These are phyloP conservation scores for Harpalus rubripes DNA, from an alignment of 2,888 invertebrate species.

Conservation along the genomic window DNA sequence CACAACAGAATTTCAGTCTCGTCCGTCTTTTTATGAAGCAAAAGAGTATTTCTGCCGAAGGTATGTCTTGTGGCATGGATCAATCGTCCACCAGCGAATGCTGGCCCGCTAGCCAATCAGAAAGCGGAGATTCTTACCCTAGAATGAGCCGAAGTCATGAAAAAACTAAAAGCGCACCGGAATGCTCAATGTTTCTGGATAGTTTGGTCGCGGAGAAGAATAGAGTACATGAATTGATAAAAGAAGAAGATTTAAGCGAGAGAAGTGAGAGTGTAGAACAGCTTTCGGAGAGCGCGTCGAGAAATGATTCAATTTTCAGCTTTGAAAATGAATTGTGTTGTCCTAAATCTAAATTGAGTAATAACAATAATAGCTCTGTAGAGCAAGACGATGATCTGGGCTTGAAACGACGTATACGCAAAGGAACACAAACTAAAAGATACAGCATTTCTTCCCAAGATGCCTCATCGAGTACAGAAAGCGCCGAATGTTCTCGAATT, in stretches of 20 bases:
- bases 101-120: constrained; percentile 86
- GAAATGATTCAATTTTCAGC: constrained; percentile 75
- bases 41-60: constrained; percentile 90
- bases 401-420: constrained; percentile 67
- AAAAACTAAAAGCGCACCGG: constrained; percentile 59
- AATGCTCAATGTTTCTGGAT: constrained; percentile 73
- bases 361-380: constrained; percentile 78
- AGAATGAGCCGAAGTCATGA: constrained; percentile 69
- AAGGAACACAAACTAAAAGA: constrained; percentile 72
- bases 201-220: constrained; percentile 77
- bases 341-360: constrained; percentile 71
- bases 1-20: constrained; percentile 86
- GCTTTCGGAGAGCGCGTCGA: constrained; percentile 77
- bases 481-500: constrained; percentile 79
- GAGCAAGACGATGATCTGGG: constrained; percentile 73
- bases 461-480: constrained; percentile 78
- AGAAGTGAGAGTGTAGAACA: constrained; percentile 78
- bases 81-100: constrained; percentile 87
- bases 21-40: constrained; percentile 94
- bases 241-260: constrained; percentile 79
- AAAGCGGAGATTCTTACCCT: constrained; percentile 81
- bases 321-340: constrained; percentile 67
- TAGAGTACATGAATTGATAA: constrained; percentile 78
- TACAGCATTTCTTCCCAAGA: constrained; percentile 77
- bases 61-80: constrained; percentile 85